Percentiles rank a stretch among this genome's conserved stretches.
Evolutionary conservation across 2,888 invertebrate genomes (phyloP).

Genomic region (Drosophila colorata): DNA sequence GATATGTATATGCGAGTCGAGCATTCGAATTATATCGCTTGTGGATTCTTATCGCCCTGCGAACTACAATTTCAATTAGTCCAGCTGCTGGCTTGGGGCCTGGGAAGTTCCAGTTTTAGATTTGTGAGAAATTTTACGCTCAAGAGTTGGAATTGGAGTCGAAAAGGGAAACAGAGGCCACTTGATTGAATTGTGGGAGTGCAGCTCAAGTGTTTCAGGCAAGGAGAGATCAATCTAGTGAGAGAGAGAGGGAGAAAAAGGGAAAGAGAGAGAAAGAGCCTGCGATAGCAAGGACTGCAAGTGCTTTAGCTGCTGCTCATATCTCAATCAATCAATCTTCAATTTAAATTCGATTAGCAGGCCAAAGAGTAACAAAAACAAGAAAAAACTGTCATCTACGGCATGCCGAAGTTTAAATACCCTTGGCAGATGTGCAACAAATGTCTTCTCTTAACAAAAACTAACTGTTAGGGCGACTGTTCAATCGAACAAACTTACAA

Average conservation of each 20-base stretch:
- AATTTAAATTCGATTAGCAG: conserved; percentile 70
- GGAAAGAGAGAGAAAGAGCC: not conserved
- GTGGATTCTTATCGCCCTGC: conserved; percentile 17
- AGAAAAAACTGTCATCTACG: conserved; percentile 1
- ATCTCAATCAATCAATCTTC: conserved; percentile 70
- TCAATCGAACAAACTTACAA: no score
- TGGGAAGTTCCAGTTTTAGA: conserved; percentile 11
- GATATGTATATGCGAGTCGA: not conserved
- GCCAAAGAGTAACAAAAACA: conserved; percentile 13
- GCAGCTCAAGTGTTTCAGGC: conserved; percentile 31
- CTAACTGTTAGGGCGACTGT: no score
- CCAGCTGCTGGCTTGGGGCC: conserved; percentile 6
- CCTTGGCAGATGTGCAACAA: no score
- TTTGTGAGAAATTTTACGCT: conserved; percentile 39
- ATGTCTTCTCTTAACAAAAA: no score
- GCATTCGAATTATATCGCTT: not conserved
- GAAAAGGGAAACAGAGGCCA: not conserved
- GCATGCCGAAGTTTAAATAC: no score
- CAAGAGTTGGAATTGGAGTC: conserved; percentile 2
- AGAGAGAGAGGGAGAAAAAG: not conserved
- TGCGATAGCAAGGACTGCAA: conserved; percentile 3
- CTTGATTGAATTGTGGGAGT: conserved; percentile 30
- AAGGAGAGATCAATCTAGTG: not conserved
- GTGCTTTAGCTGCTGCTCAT: not conserved
- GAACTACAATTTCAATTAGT: conserved; percentile 42